These are phyloP conservation scores for Listronotus bonariensis DNA, from an alignment of 1,140 invertebrate species.

Conservation along the genomic window DNA sequence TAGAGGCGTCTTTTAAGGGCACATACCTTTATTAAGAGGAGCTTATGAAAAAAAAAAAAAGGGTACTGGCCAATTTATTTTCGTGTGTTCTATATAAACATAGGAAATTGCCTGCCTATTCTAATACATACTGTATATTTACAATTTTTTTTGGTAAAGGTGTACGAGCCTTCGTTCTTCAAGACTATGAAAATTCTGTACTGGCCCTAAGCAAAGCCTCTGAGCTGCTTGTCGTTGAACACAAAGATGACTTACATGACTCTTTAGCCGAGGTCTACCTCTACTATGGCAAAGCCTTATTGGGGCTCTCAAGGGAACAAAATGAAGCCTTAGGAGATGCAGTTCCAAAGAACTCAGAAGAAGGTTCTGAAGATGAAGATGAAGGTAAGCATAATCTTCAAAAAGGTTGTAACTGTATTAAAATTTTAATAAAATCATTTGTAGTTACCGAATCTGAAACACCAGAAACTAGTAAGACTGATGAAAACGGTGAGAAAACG, in stretches of 20 bases:
- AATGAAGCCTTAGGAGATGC: constrained; percentile 72
- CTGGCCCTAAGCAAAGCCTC: constrained; percentile 76
- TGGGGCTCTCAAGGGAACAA: constrained; percentile 81
- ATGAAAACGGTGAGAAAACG: constrained; percentile 37
- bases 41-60: too few species aligned
- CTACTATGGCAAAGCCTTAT: constrained; percentile 65
- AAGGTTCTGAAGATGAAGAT: constrained; percentile 41
- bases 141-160: constrained; percentile 55
- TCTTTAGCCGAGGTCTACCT: constrained; percentile 81
- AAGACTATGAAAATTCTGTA: constrained; percentile 78
- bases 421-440: too few species aligned
- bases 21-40: too few species aligned
- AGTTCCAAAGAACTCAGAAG: constrained; percentile 43
- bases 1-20: too few species aligned
- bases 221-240: constrained; percentile 68
- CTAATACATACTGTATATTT: constrained; percentile 1
- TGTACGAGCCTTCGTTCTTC: constrained; percentile 77
- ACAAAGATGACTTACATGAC: constrained; percentile 77
- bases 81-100: too few species aligned
- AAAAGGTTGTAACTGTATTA: too few species aligned
- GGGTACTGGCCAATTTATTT: too few species aligned
- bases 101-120: neutral
- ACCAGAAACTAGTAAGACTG: constrained; percentile 50
- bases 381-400: neutral
- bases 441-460: constrained; percentile 52